phyloP scores from a whole-genome alignment of 2,113 vertebrate species.

The Solea solea region DNA sequence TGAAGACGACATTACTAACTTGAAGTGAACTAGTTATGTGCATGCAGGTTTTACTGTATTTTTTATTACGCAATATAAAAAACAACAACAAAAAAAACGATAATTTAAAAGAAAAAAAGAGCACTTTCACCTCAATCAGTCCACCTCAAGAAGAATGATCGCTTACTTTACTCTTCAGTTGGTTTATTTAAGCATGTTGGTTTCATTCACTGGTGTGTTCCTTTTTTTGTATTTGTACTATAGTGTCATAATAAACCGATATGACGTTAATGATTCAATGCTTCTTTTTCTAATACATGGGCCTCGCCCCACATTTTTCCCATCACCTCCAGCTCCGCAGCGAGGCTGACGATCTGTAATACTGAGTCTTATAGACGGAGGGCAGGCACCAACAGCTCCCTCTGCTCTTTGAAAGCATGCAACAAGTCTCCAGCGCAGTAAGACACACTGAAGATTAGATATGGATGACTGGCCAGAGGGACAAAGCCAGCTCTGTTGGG shows the following conservation, averaged over 20 bases:
- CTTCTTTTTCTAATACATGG: not conserved
- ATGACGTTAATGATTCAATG: not conserved
- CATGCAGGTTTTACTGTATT: constrained; percentile 25
- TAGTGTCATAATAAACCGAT: constrained; percentile 64
- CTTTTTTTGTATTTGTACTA: constrained; percentile 48
- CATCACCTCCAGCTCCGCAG: not conserved
- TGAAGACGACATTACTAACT: constrained; percentile 3
- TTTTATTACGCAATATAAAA: not conserved
- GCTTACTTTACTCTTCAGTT: constrained; percentile 15
- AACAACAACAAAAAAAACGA: not conserved
- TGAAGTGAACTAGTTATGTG: not conserved
- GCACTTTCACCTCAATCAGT: constrained; percentile 49
- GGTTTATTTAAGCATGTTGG: constrained; percentile 32
- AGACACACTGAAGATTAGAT: constrained; percentile 64
- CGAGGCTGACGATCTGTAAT: not conserved
- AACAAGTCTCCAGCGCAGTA: constrained; percentile 53
- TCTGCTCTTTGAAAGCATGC: constrained; percentile 63
- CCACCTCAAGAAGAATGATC: constrained; percentile 25
- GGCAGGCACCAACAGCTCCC: constrained; percentile 55
- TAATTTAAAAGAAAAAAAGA: constrained; percentile 1
- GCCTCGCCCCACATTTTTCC: not conserved
- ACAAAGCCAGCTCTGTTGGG: constrained; percentile 75
- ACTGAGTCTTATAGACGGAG: constrained; percentile 42
- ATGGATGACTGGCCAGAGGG: constrained; percentile 61
- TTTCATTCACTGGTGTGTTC: constrained; percentile 32